Percentiles rank a stretch among this genome's conserved stretches.
These are phyloP conservation scores for Blera fallax DNA, from an alignment of 2,888 invertebrate species.

Conservation along the genomic window DNA sequence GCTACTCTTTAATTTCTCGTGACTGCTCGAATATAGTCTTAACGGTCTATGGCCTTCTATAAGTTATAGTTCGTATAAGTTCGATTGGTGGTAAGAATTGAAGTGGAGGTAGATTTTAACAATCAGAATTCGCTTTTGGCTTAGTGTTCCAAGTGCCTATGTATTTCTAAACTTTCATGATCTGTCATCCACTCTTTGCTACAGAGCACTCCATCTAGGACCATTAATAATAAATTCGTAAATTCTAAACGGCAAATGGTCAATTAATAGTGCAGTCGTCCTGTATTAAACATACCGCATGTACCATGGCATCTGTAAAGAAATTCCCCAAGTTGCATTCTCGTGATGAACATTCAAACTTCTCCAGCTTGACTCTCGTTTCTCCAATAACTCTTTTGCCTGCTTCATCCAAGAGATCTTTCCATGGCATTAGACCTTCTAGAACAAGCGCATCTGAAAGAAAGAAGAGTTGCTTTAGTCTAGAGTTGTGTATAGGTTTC, in stretches of 20 bases:
- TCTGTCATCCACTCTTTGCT: neutral
- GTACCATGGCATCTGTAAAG: conserved; percentile 64
- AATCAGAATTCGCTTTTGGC: no score
- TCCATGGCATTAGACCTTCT: conserved; percentile 84
- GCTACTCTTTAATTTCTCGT: no score
- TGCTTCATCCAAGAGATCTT: conserved; percentile 82
- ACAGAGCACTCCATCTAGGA: no score
- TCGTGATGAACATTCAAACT: conserved; percentile 82
- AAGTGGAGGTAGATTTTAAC: no score
- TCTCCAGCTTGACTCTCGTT: conserved; percentile 83
- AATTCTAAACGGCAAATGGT: neutral
- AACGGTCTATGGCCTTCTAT: no score
- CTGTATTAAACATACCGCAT: conserved; percentile 41
- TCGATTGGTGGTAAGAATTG: no score
- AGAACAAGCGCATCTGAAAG: conserved; percentile 79
- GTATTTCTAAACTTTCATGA: no score
- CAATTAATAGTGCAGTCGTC: neutral
- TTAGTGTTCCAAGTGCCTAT: no score
- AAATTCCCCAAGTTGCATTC: conserved; percentile 69
- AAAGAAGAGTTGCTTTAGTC: neutral
- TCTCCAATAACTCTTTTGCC: conserved; percentile 83
- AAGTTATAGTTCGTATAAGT: no score
- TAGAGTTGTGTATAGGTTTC: no score
- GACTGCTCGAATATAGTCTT: no score
- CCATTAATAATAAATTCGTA: neutral